These are phyloP conservation scores for Agraylea sexmaculata DNA, from an alignment of 1,140 invertebrate genomes.

Conservation along the genomic window DNA sequence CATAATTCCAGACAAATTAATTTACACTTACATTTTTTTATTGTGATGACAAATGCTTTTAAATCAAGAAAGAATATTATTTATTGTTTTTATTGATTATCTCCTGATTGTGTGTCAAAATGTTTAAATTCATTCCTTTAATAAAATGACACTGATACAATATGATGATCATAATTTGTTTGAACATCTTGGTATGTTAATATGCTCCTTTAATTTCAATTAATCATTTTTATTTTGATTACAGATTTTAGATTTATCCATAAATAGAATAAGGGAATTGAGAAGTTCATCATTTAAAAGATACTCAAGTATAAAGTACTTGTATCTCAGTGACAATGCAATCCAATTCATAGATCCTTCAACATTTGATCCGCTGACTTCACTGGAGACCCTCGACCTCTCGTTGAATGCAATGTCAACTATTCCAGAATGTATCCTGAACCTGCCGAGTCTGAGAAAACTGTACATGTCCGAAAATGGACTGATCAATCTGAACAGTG, in stretches of 20 bases:
- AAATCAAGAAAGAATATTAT: no score
- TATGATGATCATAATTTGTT: background rate
- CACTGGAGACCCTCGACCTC: constrained; percentile 43
- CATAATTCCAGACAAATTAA: no score
- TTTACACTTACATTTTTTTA: no score
- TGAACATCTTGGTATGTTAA: background rate
- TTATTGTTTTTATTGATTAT: no score
- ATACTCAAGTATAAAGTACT: constrained; percentile 42
- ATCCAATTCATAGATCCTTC: constrained; percentile 44
- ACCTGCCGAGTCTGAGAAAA: constrained; percentile 43
- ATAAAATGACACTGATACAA: constrained; percentile 1
- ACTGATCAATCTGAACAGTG: constrained; percentile 31
- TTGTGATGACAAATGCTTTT: no score
- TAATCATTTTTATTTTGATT: constrained; percentile 22
- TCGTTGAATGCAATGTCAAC: constrained; percentile 44
- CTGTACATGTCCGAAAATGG: constrained; percentile 46
- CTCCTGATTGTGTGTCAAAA: background rate
- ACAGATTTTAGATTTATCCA: constrained; percentile 50
- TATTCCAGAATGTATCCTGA: constrained; percentile 41
- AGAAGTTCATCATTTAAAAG: constrained; percentile 38
- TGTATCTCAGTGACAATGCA: constrained; percentile 49
- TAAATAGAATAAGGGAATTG: constrained; percentile 47
- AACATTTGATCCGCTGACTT: constrained; percentile 38
- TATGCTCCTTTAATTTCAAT: background rate
- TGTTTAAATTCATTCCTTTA: constrained; percentile 1